These are phyloP conservation scores for Eupithecia subumbrata DNA, from an alignment of 2,888 invertebrate genomes.

Conservation along the genomic window DNA sequence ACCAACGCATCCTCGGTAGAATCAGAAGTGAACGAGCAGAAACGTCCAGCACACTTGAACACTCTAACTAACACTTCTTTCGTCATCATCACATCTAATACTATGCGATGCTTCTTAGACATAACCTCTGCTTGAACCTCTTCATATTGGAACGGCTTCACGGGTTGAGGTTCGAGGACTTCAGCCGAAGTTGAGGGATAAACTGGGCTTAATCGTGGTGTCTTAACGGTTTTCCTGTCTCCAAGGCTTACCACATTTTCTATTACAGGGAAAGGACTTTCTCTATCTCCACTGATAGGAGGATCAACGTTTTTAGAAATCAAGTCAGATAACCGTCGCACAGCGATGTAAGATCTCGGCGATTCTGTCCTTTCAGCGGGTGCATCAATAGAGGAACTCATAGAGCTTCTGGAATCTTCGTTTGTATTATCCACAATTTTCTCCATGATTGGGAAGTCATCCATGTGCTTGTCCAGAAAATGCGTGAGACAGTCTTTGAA, in stretches of 20 bases:
- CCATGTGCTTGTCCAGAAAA: conserved; percentile 72
- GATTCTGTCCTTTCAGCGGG: conserved; percentile 38
- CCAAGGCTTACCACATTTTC: conserved; percentile 83
- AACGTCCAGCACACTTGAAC: conserved; percentile 76
- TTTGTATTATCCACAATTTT: conserved; percentile 39
- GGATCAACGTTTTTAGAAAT: conserved; percentile 51
- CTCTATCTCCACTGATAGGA: conserved; percentile 29
- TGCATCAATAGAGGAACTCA: conserved; percentile 19
- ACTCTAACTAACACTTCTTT: conserved; percentile 73
- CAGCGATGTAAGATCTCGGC: conserved; percentile 61
- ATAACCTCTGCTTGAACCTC: conserved; percentile 67
- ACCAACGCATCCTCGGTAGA: conserved; percentile 66
- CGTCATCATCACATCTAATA: conserved; percentile 78
- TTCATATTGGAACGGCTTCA: conserved; percentile 61
- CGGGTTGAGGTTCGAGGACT: conserved; percentile 35
- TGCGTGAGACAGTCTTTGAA: conserved; percentile 75
- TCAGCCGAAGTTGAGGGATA: conserved; percentile 45
- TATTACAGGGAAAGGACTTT: conserved; percentile 68
- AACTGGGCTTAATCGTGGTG: conserved; percentile 46
- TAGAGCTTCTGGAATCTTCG: conserved; percentile 25
- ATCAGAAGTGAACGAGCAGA: conserved; percentile 70
- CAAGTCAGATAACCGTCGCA: conserved; percentile 72
- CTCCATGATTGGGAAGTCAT: conserved; percentile 68
- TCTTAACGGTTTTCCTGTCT: conserved; percentile 37
- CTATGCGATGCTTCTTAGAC: conserved; percentile 68